phyloP scores from a whole-genome alignment of 2,797 vertebrate genomes.

The Anguilla anguilla region DNA sequence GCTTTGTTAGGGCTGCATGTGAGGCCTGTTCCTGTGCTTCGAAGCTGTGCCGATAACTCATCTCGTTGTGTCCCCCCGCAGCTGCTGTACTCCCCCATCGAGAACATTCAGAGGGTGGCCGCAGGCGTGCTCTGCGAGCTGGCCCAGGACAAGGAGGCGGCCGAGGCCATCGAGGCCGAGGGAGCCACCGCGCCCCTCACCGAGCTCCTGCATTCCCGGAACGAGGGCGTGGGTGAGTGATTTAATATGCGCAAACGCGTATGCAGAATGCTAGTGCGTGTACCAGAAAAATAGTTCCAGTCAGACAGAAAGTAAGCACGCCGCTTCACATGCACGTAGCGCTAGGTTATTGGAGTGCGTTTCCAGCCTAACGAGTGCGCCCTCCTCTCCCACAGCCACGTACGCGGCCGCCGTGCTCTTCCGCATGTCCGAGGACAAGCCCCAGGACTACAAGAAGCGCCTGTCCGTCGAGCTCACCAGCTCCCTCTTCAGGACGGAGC shows the following conservation, averaged over 20 bases:
- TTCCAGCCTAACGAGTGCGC: too few relatives aligned
- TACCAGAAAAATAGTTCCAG: too few relatives aligned
- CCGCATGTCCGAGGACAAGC: slow-evolving; percentile 99
- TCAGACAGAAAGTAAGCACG: too few relatives aligned
- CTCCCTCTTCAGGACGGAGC: slow-evolving; percentile 96
- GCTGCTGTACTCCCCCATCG: slow-evolving; percentile 97
- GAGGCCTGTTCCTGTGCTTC: neutral
- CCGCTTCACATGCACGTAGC: too few relatives aligned
- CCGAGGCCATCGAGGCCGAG: slow-evolving; percentile 96
- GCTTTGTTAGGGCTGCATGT: neutral
- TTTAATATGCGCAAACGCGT: too few relatives aligned
- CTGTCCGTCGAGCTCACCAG: slow-evolving; percentile 96
- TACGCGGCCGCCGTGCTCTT: slow-evolving; percentile 97
- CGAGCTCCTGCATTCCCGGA: slow-evolving; percentile 94
- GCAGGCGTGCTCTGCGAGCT: slow-evolving; percentile 97
- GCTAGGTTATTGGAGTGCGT: too few relatives aligned
- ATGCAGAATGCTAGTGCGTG: too few relatives aligned
- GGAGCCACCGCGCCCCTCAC: slow-evolving; percentile 96
- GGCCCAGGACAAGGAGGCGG: slow-evolving; percentile 97
- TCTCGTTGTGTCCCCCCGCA: slow-evolving; percentile 48
- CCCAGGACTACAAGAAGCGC: slow-evolving; percentile 97
- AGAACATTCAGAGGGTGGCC: slow-evolving; percentile 98
- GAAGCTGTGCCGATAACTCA: neutral
- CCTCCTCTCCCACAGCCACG: slow-evolving; percentile 75
- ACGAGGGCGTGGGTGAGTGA: slow-evolving; percentile 93